Evolutionary conservation across 2,113 vertebrate species (phyloP).

Genomic region (Chrysemys picta): DNA sequence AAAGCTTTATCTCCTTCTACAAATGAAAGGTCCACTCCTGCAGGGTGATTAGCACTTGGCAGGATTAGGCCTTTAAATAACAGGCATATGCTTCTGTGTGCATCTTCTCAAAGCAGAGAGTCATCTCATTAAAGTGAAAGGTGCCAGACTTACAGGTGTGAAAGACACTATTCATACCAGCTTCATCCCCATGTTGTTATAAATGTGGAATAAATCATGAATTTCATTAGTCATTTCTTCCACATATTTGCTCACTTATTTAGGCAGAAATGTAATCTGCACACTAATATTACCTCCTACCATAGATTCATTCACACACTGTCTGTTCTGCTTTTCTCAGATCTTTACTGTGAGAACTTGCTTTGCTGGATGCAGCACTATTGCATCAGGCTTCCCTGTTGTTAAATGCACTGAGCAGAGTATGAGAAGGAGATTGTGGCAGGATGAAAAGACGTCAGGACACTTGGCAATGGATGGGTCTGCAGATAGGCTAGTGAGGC

Average conservation of each 20-base stretch:
- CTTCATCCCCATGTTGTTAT: background rate
- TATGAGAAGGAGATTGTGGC: background rate
- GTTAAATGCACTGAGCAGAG: conserved; percentile 28
- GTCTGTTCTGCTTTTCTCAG: background rate
- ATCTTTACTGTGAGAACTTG: background rate
- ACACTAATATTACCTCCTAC: background rate
- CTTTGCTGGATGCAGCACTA: background rate
- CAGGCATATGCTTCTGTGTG: background rate
- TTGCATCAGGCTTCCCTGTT: conserved; percentile 5
- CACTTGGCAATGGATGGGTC: conserved; percentile 35
- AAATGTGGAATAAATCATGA: conserved; percentile 11
- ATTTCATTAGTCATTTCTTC: background rate
- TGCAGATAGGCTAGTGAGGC: conserved; percentile 29
- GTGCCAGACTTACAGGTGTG: background rate
- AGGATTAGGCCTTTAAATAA: conserved; percentile 19
- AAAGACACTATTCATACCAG: background rate
- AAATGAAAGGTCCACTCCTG: background rate
- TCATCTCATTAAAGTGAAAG: background rate
- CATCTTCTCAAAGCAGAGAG: conserved; percentile 5
- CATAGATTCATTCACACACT: background rate
- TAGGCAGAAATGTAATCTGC: background rate
- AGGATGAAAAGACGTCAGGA: conserved; percentile 50
- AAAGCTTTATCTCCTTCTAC: conserved; percentile 9
- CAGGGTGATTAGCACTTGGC: background rate
- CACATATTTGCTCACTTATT: conserved; percentile 42